phyloP scores from a whole-genome alignment of 35 echinoderm and acorn worm species.

The Hemicentrotus pulcherrimus region DNA sequence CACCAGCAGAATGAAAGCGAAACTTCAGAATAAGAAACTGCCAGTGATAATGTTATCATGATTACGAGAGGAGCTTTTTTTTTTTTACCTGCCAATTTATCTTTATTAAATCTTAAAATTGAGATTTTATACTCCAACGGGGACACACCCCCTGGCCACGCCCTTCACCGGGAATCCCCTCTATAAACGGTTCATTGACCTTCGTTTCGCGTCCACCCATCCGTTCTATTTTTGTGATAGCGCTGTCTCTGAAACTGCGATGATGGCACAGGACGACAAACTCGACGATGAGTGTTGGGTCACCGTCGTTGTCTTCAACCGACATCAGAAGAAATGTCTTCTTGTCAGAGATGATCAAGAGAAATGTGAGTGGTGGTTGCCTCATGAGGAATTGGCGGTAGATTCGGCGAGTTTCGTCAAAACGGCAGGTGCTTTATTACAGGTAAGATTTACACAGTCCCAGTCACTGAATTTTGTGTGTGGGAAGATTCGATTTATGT shows the following conservation, averaged over 20 bases:
- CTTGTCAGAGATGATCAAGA: neutral
- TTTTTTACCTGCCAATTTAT: too few relatives aligned
- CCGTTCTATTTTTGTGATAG: neutral
- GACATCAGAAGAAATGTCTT: constrained; percentile 28
- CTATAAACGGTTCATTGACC: too few relatives aligned
- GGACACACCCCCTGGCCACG: too few relatives aligned
- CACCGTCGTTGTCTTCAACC: neutral
- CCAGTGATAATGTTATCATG: too few relatives aligned
- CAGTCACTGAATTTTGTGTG: neutral
- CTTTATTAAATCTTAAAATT: too few relatives aligned
- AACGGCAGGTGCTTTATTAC: neutral
- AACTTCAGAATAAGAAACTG: too few relatives aligned
- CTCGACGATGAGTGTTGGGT: constrained; percentile 10
- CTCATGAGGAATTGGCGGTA: neutral
- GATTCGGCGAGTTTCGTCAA: constrained; percentile 2
- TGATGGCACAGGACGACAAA: neutral
- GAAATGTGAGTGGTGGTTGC: neutral
- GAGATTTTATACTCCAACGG: too few relatives aligned
- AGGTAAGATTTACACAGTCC: constrained; percentile 21
- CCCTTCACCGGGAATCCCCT: too few relatives aligned
- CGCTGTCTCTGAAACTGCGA: neutral
- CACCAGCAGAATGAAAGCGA: too few relatives aligned
- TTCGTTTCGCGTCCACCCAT: too few relatives aligned
- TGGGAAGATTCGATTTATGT: neutral
- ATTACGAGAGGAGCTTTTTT: too few relatives aligned